Evolutionary conservation across 1,140 invertebrate genomes (phyloP).

Genomic region (Cecropterus lyciades): DNA sequence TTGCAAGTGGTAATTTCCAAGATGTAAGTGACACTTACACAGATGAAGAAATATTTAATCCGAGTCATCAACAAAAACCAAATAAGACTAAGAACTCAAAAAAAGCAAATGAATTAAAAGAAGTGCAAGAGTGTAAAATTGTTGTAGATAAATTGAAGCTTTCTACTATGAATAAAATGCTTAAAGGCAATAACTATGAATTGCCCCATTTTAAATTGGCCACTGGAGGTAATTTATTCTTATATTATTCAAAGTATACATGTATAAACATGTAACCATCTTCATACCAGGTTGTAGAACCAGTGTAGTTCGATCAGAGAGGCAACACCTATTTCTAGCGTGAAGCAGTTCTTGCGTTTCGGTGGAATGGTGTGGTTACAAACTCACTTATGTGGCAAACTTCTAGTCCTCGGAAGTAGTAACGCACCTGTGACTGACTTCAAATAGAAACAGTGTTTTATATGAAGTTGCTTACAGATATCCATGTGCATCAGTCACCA

Average conservation of each 20-base stretch:
- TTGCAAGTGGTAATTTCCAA: slow-evolving; percentile 58
- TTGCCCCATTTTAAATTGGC: not conserved
- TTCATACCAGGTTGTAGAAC: too few relatives aligned
- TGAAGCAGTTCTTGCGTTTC: too few relatives aligned
- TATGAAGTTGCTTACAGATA: too few relatives aligned
- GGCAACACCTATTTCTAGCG: too few relatives aligned
- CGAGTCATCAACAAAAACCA: slow-evolving; percentile 30
- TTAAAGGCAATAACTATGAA: slow-evolving; percentile 10
- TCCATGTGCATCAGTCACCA: too few relatives aligned
- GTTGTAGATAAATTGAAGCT: slow-evolving; percentile 38
- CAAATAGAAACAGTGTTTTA: too few relatives aligned
- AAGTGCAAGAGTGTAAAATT: slow-evolving; percentile 37
- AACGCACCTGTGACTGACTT: too few relatives aligned
- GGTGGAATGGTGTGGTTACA: too few relatives aligned
- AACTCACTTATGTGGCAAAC: too few relatives aligned
- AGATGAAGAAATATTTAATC: slow-evolving; percentile 72
- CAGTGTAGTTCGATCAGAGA: too few relatives aligned
- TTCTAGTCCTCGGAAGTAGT: too few relatives aligned
- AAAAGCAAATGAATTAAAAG: slow-evolving; percentile 19
- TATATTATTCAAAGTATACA: not conserved
- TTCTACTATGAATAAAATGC: not conserved
- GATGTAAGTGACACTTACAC: slow-evolving; percentile 69
- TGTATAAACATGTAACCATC: too few relatives aligned
- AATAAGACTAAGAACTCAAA: slow-evolving; percentile 36
- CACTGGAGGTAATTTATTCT: slow-evolving; percentile 12